Evolutionary conservation across 2,888 invertebrate species (phyloP), one percentile per base, ranked within the genome.

Genomic region (Seira musarum): DNA sequence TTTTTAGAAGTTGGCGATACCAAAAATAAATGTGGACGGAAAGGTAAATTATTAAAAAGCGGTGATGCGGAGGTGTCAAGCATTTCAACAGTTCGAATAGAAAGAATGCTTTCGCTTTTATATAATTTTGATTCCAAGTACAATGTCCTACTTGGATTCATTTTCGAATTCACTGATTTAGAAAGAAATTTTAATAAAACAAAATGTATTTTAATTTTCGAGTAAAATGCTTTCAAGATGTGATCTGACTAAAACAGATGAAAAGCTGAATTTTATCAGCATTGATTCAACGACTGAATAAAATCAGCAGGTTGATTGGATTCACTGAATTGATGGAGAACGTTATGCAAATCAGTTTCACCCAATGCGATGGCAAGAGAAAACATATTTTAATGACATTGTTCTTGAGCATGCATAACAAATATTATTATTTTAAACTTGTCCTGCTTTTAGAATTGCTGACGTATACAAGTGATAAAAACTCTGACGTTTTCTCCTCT

Each of bases 131-230:
- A n/a, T n/a, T n/a, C n/a, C 57, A 57, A 57, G n/a, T 17, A 3
- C 5, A 15, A n/a, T 15, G 57, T 17, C n/a, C 57, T 57, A 57
- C 17, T 17, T n/a, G 6, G 57, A n/a, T 6, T 70, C 60, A 72
- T 72, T 72, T 72, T 72, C 72, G 17, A 79, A 72, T 69, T 73
- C 68, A 73, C 73, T 79, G 73, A 57, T 1, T 69, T 53, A 64
- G 79, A 79, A 79, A 68, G 35, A 73, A 79, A 79, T 79, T 79
- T 79, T 68, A 79, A 79, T 68, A 79, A 73, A 65, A 65, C 57
- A 22, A 60, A 71, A 66, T 57, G 15, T 57, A 57, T 57, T 57
- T 57, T 57, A 57, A 57, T 57, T 57, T 57, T 15, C 5, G 40
- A 40, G 17, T n/a, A n/a, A n/a, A n/a, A n/a, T 57, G 57, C 57